These are phyloP conservation scores for Agrochola circellaris DNA, from an alignment of 2,888 invertebrate genomes.

Conservation along the genomic window DNA sequence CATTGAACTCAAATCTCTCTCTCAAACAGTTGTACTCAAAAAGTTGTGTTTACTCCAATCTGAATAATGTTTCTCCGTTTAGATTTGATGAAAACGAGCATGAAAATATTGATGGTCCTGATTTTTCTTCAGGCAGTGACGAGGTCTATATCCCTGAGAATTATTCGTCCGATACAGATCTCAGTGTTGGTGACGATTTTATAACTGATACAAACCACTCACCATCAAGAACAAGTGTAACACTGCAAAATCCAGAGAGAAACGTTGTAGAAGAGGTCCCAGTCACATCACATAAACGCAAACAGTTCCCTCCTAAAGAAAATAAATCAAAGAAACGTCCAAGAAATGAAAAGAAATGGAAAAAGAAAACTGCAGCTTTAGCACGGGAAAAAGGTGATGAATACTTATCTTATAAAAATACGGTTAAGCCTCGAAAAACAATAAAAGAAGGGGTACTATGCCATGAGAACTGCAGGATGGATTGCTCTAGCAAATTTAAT, in stretches of 20 bases:
- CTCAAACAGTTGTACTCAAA: background rate
- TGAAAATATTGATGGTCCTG: slow-evolving; percentile 27
- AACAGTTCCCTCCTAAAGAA: slow-evolving; percentile 43
- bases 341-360: slow-evolving; percentile 51
- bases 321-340: slow-evolving; percentile 46
- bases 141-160: slow-evolving; percentile 37
- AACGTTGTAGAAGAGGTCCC: slow-evolving; percentile 28
- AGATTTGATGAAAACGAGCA: slow-evolving; percentile 32
- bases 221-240: slow-evolving; percentile 26
- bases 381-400: slow-evolving; percentile 42
- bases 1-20: slow-evolving; percentile 22
- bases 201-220: slow-evolving; percentile 28
- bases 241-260: slow-evolving; percentile 30
- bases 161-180: slow-evolving; percentile 39
- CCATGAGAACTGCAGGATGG: slow-evolving; percentile 39
- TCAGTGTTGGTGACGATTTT: slow-evolving; percentile 32
- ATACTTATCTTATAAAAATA: slow-evolving; percentile 42
- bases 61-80: slow-evolving; percentile 35
- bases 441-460: slow-evolving; percentile 44
- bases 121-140: slow-evolving; percentile 42
- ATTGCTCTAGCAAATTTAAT: slow-evolving; percentile 41
- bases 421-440: slow-evolving; percentile 32
- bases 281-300: slow-evolving; percentile 35
- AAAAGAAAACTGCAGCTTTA: slow-evolving; percentile 44
- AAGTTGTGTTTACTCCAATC: slow-evolving; percentile 25